Base-by-base conservation (phyloP, 2,888 invertebrate genomes). In the Latheticus oryzae region DNA sequence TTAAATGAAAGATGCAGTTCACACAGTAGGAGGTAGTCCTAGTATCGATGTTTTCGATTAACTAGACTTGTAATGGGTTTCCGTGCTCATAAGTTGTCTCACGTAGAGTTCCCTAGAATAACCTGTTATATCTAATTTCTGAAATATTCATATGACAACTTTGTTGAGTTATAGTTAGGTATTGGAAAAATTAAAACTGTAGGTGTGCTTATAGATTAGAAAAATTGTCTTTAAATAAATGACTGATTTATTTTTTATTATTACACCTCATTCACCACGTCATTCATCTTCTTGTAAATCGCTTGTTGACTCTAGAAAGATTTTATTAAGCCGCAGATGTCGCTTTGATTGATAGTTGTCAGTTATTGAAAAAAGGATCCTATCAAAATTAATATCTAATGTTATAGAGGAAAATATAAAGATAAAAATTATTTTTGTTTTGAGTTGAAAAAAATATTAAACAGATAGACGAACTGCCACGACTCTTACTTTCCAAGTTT, bases 21-120 rank as follows among this genome's bases (percentile, higher is more conserved):
- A 60, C 63, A 58, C 63, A 61, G 63, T 63, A 58, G 64, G 64
- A 62, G 33, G 16, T 54, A 51, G 32, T 45, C 50, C 57, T 57
- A 54, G 54, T 62, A 60, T 62, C 61, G 62, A 62, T 62, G 62
- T 62, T 55, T 62, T 64, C 62, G 64, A 64, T 62, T 56, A 61
- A 57, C 60, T 62, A 55, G 64, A 58, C 52, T 45, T 54, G 59
- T 62, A 59, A 62, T 61, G 54, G 56, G 42, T 30, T 48, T 48
- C 33, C 33, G 40, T 23, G 52, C 60, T 57, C 60, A 62, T 64
- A 62, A 59, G 59, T 62, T 53, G 62, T 47, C 40, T 42, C 60
- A 59, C 54, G 61, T 48, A 17, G 64, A 16, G 64, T 51, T 35
- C 28, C 11, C n/a, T 21, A n/a, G 8, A 26, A 24, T 33, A 23